Evolutionary conservation across 2,797 vertebrate genomes (phyloP).

Genomic region (Trichosurus vulpecula): DNA sequence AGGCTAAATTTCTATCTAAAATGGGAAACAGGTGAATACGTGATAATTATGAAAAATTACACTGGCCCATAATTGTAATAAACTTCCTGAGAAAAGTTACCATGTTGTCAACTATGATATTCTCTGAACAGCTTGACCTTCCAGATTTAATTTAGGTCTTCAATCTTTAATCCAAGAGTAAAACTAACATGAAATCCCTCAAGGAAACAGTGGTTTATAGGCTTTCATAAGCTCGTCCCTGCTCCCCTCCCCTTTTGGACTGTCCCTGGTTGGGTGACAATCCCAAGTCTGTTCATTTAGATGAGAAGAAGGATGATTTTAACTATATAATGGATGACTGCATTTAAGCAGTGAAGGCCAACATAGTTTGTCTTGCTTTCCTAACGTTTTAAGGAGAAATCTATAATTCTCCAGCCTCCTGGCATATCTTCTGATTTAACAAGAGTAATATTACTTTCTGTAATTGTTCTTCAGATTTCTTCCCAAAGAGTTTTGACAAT

Average conservation of each 20-base stretch:
- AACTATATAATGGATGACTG: slow-evolving; percentile 24
- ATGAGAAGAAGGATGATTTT: slow-evolving; percentile 52
- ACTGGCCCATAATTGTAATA: slow-evolving; percentile 43
- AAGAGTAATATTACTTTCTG: slow-evolving; percentile 73
- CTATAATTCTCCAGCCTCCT: slow-evolving; percentile 61
- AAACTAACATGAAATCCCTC: slow-evolving; percentile 74
- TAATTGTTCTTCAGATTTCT: slow-evolving; percentile 80
- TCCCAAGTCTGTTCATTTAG: slow-evolving; percentile 41
- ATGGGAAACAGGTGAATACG: slow-evolving; percentile 37
- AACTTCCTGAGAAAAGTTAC: slow-evolving; percentile 18
- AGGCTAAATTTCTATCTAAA: slow-evolving; percentile 33
- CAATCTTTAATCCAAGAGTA: slow-evolving; percentile 68
- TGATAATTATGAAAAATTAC: slow-evolving; percentile 57
- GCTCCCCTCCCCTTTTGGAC: slow-evolving; percentile 38
- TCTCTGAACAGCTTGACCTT: slow-evolving; percentile 67
- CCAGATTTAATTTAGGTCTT: slow-evolving; percentile 73
- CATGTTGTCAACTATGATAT: slow-evolving; percentile 29
- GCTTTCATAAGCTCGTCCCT: slow-evolving; percentile 41
- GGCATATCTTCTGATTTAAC: slow-evolving; percentile 68
- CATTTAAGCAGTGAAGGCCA: slow-evolving; percentile 67
- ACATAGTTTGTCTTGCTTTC: slow-evolving; percentile 58
- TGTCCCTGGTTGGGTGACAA: slow-evolving; percentile 68
- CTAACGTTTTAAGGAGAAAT: slow-evolving; percentile 69
- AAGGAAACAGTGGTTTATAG: slow-evolving; percentile 68
- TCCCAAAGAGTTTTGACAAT: slow-evolving; percentile 83